Base-by-base conservation (phyloP, 2,113 vertebrate species). In the Pomatostomus ruficeps region DNA sequence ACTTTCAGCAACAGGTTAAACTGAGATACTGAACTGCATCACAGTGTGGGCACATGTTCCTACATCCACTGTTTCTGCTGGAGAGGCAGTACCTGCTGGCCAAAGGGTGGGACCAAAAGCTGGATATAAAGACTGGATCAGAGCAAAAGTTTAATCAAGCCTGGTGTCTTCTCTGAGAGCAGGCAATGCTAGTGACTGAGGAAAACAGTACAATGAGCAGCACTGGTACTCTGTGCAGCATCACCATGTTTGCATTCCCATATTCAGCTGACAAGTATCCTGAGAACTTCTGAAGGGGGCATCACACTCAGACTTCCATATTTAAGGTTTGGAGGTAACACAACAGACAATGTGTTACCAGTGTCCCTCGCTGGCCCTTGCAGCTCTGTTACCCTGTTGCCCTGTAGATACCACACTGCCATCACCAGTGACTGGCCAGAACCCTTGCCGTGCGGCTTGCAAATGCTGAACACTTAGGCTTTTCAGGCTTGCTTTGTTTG, bases 251-350 rank as follows among this genome's bases (percentile, higher is more conserved):
- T 63, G 46, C 21, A 35, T 36, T 75, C 42, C 54, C 49, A 42
- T 38, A 55, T 48, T 38, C 46, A 71, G 26, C 26, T 29, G 33
- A 66, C 23, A 57, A 84, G 33, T 33, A 87, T 8, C 12, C 43
- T 31, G 58, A 57, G 49, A 91, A 61, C n/a, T 49, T 71, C 33
- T 46, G 48, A 83, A 18, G 18, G 9, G 16, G 20, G 20, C 31
- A 91, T 12, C 51, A 52, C n/a, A 65, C 11, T 8, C n/a, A 57
- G 45, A 80, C 4, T 4, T 48, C 38, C 0, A 0, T 46, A 45
- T 33, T 45, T 49, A 48, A 42, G 0, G 1, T 25, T 2, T 28
- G 46, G 28, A 45, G 51, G 36, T 8, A 84, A 48, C 10, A 22
- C 0, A 2, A 80, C 9, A 74, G 36, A 42, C 45, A 33, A 19